phyloP scores from a whole-genome alignment of 2,888 invertebrate species.

The Drosophila subsilvestris region DNA sequence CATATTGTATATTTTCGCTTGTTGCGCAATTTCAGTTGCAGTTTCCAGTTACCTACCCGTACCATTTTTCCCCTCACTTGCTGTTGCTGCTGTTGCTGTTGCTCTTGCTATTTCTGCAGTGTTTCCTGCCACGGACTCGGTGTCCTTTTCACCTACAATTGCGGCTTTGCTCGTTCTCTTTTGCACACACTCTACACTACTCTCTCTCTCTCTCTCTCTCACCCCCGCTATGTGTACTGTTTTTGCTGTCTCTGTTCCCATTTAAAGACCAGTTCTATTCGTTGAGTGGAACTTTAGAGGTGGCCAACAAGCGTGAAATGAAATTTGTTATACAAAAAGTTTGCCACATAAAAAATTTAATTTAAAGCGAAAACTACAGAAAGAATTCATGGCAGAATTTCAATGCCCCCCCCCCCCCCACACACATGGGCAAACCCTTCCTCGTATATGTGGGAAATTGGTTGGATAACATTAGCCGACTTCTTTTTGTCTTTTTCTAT shows the following conservation, averaged over 20 bases:
- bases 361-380: conserved; percentile 1
- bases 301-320: conserved; percentile 46
- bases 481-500: neutral
- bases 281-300: conserved; percentile 33
- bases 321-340: conserved; percentile 24
- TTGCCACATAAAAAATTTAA: conserved; percentile 17
- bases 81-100: neutral
- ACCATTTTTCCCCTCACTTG: neutral
- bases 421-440: too few species aligned
- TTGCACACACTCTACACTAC: neutral
- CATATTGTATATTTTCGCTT: conserved; percentile 62
- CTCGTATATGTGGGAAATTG: too few species aligned
- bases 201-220: neutral
- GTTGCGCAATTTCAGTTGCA: conserved; percentile 55
- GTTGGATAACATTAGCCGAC: neutral
- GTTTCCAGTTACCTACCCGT: conserved; percentile 8
- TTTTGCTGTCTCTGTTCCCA: neutral
- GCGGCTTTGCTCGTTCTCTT: conserved; percentile 17
- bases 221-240: neutral
- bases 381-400: neutral
- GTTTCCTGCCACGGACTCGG: conserved; percentile 24
- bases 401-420: too few species aligned
- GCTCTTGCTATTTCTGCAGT: conserved; percentile 15
- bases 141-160: conserved; percentile 24
- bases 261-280: conserved; percentile 24